Conservation (phyloP, 2,113 vertebrate species). For the Pachyramphus minor region DNA sequence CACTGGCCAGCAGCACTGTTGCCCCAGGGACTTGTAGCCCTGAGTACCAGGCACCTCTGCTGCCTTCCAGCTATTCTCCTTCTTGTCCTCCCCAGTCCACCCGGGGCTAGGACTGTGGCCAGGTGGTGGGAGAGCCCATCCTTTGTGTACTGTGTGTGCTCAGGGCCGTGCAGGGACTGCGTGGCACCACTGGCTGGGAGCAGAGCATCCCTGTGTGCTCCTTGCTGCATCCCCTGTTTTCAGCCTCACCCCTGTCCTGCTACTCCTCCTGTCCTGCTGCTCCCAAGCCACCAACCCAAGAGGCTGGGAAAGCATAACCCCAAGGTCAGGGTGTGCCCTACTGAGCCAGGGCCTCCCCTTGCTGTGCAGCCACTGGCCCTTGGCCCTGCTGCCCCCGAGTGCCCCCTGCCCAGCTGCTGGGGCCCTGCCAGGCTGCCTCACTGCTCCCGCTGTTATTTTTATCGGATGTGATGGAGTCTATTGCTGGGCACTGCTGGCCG, state of each 20-base stretch:
- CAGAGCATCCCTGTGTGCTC: accelerated
- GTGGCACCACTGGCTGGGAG: accelerated
- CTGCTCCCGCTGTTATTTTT: constrained; percentile 4
- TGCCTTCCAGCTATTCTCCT: accelerated
- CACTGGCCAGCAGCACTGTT: accelerated
- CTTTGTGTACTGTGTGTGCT: not conserved
- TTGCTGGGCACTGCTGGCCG: not conserved
- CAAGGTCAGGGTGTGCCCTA: not conserved
- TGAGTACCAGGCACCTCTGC: not conserved
- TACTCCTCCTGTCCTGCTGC: not conserved
- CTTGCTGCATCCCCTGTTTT: too few species aligned
- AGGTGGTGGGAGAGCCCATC: not conserved
- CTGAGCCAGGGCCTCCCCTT: accelerated
- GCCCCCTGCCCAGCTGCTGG: not conserved
- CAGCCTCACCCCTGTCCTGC: not conserved
- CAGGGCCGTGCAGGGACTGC: accelerated
- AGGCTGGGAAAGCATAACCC: accelerated
- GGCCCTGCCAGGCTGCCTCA: not conserved
- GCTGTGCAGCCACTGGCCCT: accelerated
- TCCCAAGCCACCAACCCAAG: not conserved
- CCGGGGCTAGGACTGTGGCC: not conserved
- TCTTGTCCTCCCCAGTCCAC: accelerated
- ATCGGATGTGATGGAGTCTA: not conserved
- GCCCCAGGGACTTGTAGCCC: not conserved
- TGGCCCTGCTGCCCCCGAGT: accelerated